A percentile compares a stretch with the other conserved stretches of the same genome.
phyloP scores from a whole-genome alignment of 2,797 vertebrate species.

The Myiothlypis chrysogaster region DNA sequence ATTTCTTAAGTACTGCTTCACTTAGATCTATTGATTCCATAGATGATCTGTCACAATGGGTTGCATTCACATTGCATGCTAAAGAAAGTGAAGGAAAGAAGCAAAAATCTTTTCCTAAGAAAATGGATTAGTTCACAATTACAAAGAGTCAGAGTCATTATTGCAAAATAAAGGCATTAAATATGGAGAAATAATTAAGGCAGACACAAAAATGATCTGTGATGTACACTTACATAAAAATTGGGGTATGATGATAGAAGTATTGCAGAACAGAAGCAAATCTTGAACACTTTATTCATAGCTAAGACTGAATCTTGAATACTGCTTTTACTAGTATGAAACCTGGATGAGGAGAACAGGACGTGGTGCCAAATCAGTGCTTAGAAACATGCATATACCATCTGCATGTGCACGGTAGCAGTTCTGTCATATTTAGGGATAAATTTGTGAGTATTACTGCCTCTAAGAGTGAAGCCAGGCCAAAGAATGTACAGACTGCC shows the following conservation, averaged over 20 bases:
- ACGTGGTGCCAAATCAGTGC: not conserved
- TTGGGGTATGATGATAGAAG: not conserved
- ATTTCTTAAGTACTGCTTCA: not conserved
- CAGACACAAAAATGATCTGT: not conserved
- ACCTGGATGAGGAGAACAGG: not conserved
- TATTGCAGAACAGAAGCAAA: not conserved
- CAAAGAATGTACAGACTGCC: not conserved
- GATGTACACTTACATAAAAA: not conserved
- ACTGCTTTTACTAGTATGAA: not conserved
- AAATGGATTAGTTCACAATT: rapidly evolving
- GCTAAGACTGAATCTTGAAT: not conserved
- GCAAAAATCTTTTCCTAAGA: not conserved
- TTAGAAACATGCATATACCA: no score
- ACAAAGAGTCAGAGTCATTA: not conserved
- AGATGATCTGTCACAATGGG: not conserved
- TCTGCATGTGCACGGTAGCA: not conserved
- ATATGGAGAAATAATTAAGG: not conserved
- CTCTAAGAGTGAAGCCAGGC: not conserved
- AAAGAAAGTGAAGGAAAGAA: not conserved
- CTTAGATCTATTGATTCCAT: not conserved
- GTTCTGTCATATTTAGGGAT: not conserved
- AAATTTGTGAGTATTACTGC: not conserved
- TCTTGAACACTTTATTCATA: not conserved
- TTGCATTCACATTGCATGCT: not conserved
- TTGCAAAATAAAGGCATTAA: not conserved